Evolutionary conservation across 2,113 vertebrate species (phyloP).

Genomic region (Myrmecophaga tridactyla): DNA sequence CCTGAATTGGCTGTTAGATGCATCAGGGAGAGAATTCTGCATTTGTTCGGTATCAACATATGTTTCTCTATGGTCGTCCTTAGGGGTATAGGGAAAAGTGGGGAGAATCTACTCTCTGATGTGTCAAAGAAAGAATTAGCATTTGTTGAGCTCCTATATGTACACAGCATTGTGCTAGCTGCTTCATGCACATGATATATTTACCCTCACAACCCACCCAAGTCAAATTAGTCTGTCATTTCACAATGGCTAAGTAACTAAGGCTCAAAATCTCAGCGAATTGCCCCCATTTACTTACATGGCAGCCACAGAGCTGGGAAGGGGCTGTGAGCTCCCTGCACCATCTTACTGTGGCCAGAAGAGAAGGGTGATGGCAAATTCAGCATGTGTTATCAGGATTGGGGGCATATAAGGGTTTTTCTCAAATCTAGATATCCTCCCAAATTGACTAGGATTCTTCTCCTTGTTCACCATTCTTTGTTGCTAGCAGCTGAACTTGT

Average conservation of each 20-base stretch:
- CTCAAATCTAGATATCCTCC: neutral
- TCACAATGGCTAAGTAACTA: neutral
- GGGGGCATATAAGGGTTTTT: fast-evolving
- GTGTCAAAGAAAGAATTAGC: neutral
- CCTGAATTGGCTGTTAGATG: neutral
- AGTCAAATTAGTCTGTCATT: neutral
- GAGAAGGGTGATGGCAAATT: neutral
- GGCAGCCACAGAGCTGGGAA: neutral
- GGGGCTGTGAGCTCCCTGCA: too few relatives aligned
- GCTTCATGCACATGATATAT: neutral
- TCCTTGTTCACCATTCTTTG: neutral
- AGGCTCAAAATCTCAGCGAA: neutral
- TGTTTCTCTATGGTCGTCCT: neutral
- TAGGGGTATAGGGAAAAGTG: neutral
- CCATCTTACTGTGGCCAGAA: neutral
- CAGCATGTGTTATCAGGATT: too few relatives aligned
- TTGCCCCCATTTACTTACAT: fast-evolving
- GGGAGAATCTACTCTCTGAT: neutral
- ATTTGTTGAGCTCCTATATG: neutral
- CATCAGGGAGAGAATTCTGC: too few relatives aligned
- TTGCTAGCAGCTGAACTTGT: neutral
- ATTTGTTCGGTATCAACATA: neutral
- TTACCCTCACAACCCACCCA: neutral
- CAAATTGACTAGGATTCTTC: neutral
- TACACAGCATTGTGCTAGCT: neutral